phyloP scores from a whole-genome alignment of 2,888 invertebrate genomes.

The Drosophila peninsularis region DNA sequence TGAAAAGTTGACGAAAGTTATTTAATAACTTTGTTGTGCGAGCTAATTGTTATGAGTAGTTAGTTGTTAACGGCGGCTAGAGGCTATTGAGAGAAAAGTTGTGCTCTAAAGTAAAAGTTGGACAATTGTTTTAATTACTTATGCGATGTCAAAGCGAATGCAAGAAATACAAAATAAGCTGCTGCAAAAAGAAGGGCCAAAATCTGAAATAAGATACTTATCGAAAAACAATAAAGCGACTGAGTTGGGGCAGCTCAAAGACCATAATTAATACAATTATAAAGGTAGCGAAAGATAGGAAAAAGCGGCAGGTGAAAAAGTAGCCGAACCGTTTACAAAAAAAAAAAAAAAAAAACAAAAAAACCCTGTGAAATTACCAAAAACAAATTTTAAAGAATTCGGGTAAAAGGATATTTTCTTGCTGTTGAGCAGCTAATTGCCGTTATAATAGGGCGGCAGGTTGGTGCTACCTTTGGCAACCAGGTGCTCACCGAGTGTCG shows the following conservation, averaged over 20 bases:
- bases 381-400: not conserved
- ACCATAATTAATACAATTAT: not conserved
- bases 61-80: not conserved
- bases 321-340: not conserved
- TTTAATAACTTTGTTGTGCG: slow-evolving; percentile 2
- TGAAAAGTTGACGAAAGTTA: slow-evolving; percentile 3
- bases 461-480: not conserved
- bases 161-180: not conserved
- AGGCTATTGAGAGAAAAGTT: not conserved
- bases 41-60: slow-evolving; percentile 9
- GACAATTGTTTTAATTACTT: slow-evolving; percentile 9
- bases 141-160: not conserved
- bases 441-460: not conserved
- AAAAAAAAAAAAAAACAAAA: not conserved
- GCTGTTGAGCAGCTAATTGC: slow-evolving; percentile 4
- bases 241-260: not conserved
- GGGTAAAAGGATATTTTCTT: slow-evolving; percentile 2
- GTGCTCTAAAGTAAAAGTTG: slow-evolving; percentile 8
- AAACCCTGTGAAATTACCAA: not conserved
- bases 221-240: slow-evolving; percentile 4
- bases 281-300: not conserved
- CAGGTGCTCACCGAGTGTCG: not conserved
- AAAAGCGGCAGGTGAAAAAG: too few species aligned
- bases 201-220: slow-evolving; percentile 9
- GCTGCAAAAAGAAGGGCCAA: not conserved